These are phyloP conservation scores for Sardinella longiceps DNA, from an alignment of 2,797 vertebrate genomes.

Conservation along the genomic window DNA sequence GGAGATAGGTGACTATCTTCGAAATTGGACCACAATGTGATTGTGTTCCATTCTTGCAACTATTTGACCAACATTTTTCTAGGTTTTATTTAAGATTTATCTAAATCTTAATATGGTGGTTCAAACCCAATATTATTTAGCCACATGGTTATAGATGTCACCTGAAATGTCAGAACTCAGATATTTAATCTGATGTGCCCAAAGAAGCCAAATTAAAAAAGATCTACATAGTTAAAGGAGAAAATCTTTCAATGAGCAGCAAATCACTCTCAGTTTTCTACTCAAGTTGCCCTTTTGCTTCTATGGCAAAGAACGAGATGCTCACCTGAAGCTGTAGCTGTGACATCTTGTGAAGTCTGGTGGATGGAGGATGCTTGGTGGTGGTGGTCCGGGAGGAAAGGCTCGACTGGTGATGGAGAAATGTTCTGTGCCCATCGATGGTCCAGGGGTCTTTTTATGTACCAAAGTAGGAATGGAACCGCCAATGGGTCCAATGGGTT, in stretches of 20 bases:
- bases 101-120: neutral
- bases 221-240: neutral
- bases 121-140: neutral
- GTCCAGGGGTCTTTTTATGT: conserved; percentile 31
- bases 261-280: neutral
- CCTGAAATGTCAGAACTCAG: neutral
- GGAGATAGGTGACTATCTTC: too few relatives aligned
- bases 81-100: too few relatives aligned
- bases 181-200: neutral
- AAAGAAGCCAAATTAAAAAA: neutral
- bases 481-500: neutral
- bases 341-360: conserved; percentile 55
- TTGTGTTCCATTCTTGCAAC: too few relatives aligned
- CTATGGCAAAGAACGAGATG: neutral
- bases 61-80: too few relatives aligned
- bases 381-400: neutral
- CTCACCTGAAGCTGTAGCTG: conserved; percentile 68
- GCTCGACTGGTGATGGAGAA: neutral
- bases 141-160: neutral
- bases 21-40: too few relatives aligned
- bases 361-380: neutral
- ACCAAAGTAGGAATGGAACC: neutral
- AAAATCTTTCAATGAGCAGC: neutral
- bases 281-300: neutral
- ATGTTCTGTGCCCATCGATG: neutral